Evolutionary conservation across 1,140 invertebrate genomes (phyloP).

Genomic region (Odontomachus brunneus): DNA sequence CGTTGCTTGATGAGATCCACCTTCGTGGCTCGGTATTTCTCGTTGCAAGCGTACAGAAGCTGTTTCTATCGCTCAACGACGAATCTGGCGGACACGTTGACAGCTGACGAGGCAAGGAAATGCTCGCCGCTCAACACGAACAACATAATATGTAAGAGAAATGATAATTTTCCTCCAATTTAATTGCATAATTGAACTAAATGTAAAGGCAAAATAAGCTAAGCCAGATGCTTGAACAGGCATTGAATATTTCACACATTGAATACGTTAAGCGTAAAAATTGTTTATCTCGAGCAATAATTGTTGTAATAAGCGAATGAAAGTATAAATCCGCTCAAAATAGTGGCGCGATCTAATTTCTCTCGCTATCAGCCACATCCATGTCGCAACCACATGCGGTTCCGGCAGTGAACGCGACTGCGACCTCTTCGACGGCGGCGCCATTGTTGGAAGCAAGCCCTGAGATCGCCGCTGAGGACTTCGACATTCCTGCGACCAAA

Average conservation of each 20-base stretch:
- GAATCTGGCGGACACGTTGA: conserved; percentile 43
- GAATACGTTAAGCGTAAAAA: too few relatives aligned
- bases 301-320: too few relatives aligned
- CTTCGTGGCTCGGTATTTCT: conserved; percentile 30
- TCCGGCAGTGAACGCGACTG: conserved; percentile 16
- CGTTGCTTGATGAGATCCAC: conserved; percentile 24
- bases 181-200: not conserved
- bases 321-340: too few relatives aligned
- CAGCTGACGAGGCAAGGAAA: conserved; percentile 39
- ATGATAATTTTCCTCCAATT: not conserved
- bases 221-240: too few relatives aligned
- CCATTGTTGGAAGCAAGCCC: conserved; percentile 44
- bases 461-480: conserved; percentile 13
- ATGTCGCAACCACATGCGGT: conserved; percentile 24
- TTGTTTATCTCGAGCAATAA: too few relatives aligned
- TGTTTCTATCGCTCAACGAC: conserved; percentile 36
- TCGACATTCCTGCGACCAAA: conserved; percentile 49
- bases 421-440: conserved; percentile 27
- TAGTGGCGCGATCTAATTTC: not conserved
- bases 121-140: conserved; percentile 24
- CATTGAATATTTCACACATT: too few relatives aligned
- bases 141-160: conserved; percentile 56
- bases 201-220: not conserved
- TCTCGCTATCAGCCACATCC: conserved; percentile 41
- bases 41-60: conserved; percentile 24